A percentile compares a stretch with the other conserved stretches of the same genome.
Conservation (phyloP, 2,888 invertebrate species). For the Bedellia somnulentella region DNA sequence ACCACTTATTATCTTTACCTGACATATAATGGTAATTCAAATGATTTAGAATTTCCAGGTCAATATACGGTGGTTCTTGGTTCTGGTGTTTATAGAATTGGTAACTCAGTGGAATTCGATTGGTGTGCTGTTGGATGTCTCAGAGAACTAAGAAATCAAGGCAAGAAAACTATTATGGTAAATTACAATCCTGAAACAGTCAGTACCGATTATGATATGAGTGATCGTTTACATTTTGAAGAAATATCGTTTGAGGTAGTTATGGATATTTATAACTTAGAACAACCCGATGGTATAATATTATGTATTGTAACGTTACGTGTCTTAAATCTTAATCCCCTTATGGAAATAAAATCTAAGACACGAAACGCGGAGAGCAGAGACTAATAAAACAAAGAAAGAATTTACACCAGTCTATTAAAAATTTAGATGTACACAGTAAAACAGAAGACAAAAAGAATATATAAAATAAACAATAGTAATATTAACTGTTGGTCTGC, state of each 20-base stretch:
- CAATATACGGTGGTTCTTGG: conserved; percentile 87
- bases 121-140: conserved; percentile 99
- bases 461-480: no score
- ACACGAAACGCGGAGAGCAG: no score
- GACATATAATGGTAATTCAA: conserved; percentile 87
- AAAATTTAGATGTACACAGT: no score
- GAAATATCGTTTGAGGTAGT: conserved; percentile 99
- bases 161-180: conserved; percentile 93
- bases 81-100: conserved; percentile 95
- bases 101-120: conserved; percentile 99
- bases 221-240: conserved; percentile 97
- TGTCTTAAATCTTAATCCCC: no score
- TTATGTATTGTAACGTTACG: no score
- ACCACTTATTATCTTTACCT: conserved; percentile 97
- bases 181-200: conserved; percentile 99
- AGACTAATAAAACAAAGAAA: no score
- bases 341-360: no score
- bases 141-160: conserved; percentile 83
- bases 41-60: conserved; percentile 82
- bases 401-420: no score
- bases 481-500: no score
- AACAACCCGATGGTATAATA: conserved; percentile 92
- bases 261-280: conserved; percentile 95
- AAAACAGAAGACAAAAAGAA: no score
- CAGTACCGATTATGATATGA: conserved; percentile 99